A percentile compares a stretch with the other conserved stretches of the same genome.
Conservation (phyloP, 2,888 invertebrate genomes). For the Uropetala carovei region DNA sequence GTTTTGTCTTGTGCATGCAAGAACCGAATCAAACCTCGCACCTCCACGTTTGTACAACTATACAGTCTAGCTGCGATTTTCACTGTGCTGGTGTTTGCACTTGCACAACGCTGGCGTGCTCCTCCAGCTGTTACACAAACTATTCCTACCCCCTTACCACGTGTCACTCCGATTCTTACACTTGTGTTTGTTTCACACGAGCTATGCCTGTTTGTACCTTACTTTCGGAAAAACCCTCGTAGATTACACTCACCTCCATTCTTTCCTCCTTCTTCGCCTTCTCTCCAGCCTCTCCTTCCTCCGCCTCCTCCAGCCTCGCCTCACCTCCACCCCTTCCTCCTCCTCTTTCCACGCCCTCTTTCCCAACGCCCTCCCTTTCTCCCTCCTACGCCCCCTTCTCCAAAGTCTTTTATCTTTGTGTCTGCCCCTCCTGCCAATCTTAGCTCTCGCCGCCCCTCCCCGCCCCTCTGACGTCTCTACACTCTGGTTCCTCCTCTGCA, state of each 20-base stretch:
- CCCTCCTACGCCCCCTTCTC: constrained; percentile 87
- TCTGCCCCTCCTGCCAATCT: neutral
- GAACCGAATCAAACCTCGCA: no score
- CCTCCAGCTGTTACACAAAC: no score
- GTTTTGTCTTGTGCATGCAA: no score
- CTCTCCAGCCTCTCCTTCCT: constrained; percentile 65
- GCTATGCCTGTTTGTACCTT: no score
- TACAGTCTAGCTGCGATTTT: no score
- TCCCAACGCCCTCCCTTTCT: constrained; percentile 83
- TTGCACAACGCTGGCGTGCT: no score
- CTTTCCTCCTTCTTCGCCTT: constrained; percentile 31
- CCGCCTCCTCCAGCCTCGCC: constrained; percentile 65
- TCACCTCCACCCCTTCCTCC: constrained; percentile 66
- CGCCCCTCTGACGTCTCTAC: constrained; percentile 73
- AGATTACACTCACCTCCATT: constrained; percentile 13
- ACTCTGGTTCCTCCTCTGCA: constrained; percentile 73
- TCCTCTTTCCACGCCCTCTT: constrained; percentile 67
- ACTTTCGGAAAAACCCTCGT: no score
- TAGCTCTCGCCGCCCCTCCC: neutral
- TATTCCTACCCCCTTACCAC: no score
- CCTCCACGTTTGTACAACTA: no score
- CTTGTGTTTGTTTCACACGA: no score
- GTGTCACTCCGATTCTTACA: no score
- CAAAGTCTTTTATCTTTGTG: constrained; percentile 41
- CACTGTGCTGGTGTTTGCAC: no score